Conservation (phyloP, 2,113 vertebrate genomes). For the Odocoileus hemionus region DNA sequence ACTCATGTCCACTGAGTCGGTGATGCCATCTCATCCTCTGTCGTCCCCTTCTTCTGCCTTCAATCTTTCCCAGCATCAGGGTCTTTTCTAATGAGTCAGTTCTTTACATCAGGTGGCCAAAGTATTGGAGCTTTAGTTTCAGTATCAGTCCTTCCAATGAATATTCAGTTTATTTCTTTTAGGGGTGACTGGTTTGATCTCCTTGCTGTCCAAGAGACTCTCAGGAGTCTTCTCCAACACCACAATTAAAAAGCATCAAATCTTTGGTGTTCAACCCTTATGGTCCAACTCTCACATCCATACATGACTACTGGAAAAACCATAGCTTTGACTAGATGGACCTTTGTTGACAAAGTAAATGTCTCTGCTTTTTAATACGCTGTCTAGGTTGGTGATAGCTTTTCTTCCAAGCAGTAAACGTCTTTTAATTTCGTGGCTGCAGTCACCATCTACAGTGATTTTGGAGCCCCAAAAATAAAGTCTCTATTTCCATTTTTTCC, state of each 20-base stretch:
- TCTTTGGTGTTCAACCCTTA: background rate
- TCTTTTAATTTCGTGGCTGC: background rate
- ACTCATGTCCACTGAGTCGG: background rate
- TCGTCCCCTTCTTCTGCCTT: background rate
- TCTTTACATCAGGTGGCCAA: background rate
- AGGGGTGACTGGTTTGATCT: background rate
- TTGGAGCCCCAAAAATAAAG: fast-evolving
- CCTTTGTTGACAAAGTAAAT: background rate
- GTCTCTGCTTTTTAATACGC: background rate
- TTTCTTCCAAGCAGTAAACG: background rate
- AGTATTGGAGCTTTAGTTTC: background rate
- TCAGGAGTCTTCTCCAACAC: background rate
- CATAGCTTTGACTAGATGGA: background rate
- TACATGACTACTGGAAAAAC: background rate
- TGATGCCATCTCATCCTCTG: background rate
- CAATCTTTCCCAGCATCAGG: background rate
- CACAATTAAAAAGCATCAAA: background rate
- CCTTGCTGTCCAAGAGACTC: background rate
- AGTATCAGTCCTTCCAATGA: background rate
- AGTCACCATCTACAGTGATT: background rate
- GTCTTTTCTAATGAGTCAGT: background rate
- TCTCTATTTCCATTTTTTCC: background rate
- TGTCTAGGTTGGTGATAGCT: background rate
- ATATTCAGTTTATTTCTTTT: background rate
- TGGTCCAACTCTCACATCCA: background rate